These are phyloP conservation scores for Pagrus major DNA, from an alignment of 2,113 vertebrate genomes.

Conservation along the genomic window DNA sequence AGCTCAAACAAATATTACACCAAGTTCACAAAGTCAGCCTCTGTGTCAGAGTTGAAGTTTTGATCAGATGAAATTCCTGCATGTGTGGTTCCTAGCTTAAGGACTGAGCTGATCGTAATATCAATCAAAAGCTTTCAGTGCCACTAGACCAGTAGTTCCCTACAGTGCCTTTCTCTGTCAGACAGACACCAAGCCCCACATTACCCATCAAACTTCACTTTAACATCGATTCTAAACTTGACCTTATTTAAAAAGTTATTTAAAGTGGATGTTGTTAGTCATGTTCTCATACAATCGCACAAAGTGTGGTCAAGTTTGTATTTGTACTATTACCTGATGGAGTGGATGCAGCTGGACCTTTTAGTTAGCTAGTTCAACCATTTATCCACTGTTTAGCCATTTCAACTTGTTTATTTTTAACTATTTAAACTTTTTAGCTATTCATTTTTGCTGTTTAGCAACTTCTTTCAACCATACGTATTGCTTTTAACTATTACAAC, in stretches of 20 bases:
- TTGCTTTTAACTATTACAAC: not conserved
- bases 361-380: not conserved
- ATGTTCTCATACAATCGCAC: not conserved
- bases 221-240: not conserved
- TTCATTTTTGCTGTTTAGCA: not conserved
- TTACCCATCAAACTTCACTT: too few species aligned
- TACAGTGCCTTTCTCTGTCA: not conserved
- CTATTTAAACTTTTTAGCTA: too few species aligned
- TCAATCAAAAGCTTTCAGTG: conserved; percentile 12
- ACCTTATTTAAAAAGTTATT: not conserved
- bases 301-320: not conserved
- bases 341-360: too few species aligned
- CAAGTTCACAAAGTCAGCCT: conserved; percentile 56
- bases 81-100: conserved; percentile 36
- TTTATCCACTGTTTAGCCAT: not conserved
- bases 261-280: not conserved
- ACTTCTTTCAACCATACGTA: not conserved
- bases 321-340: too few species aligned
- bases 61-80: conserved; percentile 20
- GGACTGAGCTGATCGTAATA: conserved; percentile 23
- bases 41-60: conserved; percentile 30
- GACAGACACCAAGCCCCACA: not conserved
- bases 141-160: conserved; percentile 1
- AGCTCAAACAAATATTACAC: conserved; percentile 49
- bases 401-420: not conserved